Percentiles rank a stretch among this genome's conserved stretches.
These are phyloP conservation scores for Campoletis sonorensis DNA, from an alignment of 1,140 invertebrate genomes.

Conservation along the genomic window DNA sequence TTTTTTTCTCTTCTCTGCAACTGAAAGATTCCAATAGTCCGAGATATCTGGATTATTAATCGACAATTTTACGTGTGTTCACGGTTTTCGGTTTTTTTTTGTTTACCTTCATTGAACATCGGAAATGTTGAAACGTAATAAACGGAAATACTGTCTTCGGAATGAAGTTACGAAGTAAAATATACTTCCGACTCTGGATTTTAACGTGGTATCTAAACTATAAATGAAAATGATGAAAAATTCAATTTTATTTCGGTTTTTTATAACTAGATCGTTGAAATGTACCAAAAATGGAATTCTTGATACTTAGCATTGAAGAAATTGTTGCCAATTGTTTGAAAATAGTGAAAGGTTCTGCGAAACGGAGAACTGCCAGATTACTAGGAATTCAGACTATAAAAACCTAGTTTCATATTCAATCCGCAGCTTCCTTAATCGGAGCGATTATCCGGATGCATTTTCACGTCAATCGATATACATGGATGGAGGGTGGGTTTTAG, in stretches of 20 bases:
- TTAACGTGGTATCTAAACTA: too few species aligned
- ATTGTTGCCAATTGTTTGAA: background rate
- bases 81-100: background rate
- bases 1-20: slow-evolving; percentile 23
- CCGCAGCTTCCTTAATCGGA: slow-evolving; percentile 6
- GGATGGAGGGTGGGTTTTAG: slow-evolving; percentile 10
- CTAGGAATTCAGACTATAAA: background rate
- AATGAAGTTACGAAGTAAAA: too few species aligned
- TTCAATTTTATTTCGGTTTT: too few species aligned
- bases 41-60: slow-evolving; percentile 29
- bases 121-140: too few species aligned
- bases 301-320: too few species aligned
- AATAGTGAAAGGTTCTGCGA: too few species aligned
- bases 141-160: too few species aligned
- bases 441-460: slow-evolving; percentile 27
- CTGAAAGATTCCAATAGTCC: slow-evolving; percentile 14
- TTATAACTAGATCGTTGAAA: too few species aligned
- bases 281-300: too few species aligned
- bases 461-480: background rate
- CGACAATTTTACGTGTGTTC: background rate
- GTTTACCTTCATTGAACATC: too few species aligned
- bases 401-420: background rate
- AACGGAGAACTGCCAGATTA: background rate
- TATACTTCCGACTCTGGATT: too few species aligned
- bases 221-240: too few species aligned